phyloP scores from a whole-genome alignment of 1,140 invertebrate species.

The Bombus fervidus region DNA sequence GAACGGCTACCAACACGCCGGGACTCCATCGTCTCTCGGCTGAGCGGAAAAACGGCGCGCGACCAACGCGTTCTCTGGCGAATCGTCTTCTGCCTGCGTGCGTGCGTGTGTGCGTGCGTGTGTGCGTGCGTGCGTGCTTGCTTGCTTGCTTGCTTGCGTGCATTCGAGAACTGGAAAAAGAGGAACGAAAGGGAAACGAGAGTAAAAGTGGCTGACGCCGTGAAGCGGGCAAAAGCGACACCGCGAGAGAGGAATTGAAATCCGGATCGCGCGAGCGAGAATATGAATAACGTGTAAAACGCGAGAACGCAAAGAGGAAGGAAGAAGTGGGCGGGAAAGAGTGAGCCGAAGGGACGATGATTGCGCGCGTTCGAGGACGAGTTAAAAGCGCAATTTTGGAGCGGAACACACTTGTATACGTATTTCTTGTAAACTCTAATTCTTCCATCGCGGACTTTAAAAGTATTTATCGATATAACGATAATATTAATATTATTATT shows the following conservation, averaged over 20 bases:
- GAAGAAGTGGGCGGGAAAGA: constrained; percentile 36
- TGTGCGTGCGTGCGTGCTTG: not conserved
- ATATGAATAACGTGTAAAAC: constrained; percentile 13
- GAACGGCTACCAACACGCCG: not conserved
- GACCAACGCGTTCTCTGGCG: constrained; percentile 17
- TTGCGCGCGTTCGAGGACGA: constrained; percentile 63
- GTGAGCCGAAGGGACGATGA: constrained; percentile 38
- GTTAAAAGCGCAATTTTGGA: constrained; percentile 62
- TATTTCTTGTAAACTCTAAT: constrained; percentile 83
- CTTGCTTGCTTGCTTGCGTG: constrained; percentile 21
- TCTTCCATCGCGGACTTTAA: constrained; percentile 83
- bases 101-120: not conserved
- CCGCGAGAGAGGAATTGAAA: not conserved
- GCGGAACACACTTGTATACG: constrained; percentile 82
- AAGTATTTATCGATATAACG: constrained; percentile 83
- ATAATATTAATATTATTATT: constrained; percentile 82
- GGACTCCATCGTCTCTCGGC: not conserved
- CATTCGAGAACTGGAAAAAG: constrained; percentile 32
- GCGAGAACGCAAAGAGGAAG: constrained; percentile 37
- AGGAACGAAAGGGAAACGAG: not conserved
- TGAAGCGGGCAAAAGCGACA: no score
- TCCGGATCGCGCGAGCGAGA: constrained; percentile 9
- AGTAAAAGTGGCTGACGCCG: no score
- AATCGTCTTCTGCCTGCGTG: constrained; percentile 41
- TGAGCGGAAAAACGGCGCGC: not conserved